Conservation (phyloP, 2,797 vertebrate genomes). For the Enteromius mattozi region DNA sequence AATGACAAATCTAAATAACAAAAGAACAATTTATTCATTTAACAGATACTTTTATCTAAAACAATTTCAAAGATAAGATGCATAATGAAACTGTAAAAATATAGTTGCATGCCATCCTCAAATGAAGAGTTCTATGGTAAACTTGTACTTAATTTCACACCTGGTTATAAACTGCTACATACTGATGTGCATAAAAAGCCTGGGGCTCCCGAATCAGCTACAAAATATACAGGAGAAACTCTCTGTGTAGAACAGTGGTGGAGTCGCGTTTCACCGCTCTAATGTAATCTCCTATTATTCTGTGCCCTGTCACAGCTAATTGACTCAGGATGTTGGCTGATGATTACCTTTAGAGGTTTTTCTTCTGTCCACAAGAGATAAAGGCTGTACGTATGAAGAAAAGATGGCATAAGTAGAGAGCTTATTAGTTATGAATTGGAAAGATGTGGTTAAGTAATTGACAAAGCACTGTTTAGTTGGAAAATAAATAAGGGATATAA, state of each 20-base stretch:
- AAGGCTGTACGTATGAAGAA: background rate
- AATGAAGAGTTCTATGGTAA: background rate
- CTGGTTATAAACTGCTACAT: slow-evolving; percentile 19
- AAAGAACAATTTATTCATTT: background rate
- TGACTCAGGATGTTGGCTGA: slow-evolving; percentile 44
- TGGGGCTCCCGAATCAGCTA: slow-evolving; percentile 18
- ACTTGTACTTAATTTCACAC: background rate
- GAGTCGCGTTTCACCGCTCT: slow-evolving; percentile 23
- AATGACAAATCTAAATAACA: background rate
- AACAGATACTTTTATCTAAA: background rate
- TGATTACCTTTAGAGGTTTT: slow-evolving; percentile 22
- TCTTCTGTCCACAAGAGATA: background rate
- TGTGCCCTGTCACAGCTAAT: slow-evolving; percentile 42
- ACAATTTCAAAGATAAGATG: background rate
- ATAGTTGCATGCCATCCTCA: background rate
- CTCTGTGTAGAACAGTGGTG: background rate
- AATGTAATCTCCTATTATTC: slow-evolving; percentile 44
- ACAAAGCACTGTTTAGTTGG: slow-evolving; percentile 16
- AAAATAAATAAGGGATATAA: slow-evolving; percentile 1
- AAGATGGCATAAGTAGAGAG: background rate
- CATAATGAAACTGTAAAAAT: background rate
- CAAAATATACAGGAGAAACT: slow-evolving; percentile 15
- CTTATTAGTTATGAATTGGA: slow-evolving; percentile 16
- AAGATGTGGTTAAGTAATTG: background rate
- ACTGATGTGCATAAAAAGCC: slow-evolving; percentile 5